A percentile compares a stretch with the other conserved stretches of the same genome.
Evolutionary conservation across 92 coral and sea anemone genomes (phyloP).

Genomic region (Anthopleura xanthogrammica): DNA sequence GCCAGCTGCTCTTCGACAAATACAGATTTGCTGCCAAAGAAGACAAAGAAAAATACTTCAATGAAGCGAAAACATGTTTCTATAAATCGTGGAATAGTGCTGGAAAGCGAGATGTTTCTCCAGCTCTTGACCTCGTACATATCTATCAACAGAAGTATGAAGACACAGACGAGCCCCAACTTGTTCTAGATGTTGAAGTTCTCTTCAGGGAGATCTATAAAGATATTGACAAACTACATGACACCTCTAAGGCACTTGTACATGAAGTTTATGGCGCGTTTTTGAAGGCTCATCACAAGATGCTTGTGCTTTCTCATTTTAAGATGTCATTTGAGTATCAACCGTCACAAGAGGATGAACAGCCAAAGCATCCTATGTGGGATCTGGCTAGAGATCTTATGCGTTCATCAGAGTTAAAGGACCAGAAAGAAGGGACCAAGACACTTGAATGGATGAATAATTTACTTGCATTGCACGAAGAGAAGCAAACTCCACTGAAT

Average conservation of each 20-base stretch:
- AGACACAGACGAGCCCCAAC: not conserved
- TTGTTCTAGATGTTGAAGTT: not conserved
- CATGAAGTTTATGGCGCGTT: not conserved
- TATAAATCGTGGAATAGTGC: not conserved
- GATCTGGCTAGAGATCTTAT: not conserved
- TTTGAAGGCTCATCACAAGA: not conserved
- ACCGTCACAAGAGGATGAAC: not conserved
- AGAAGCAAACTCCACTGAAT: not conserved
- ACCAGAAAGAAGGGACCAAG: not conserved
- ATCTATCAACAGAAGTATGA: not conserved
- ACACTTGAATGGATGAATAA: not conserved
- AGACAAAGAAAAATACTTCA: slow-evolving; percentile 5
- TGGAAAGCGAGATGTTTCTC: not conserved
- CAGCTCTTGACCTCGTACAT: not conserved
- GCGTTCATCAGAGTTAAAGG: not conserved
- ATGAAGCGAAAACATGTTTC: slow-evolving; percentile 4
- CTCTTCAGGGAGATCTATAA: not conserved
- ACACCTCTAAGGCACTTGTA: not conserved
- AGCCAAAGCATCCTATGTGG: not conserved
- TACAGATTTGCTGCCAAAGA: slow-evolving; percentile 5
- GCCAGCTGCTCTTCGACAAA: slow-evolving; percentile 1
- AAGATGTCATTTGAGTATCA: not conserved
- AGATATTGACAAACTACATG: not conserved
- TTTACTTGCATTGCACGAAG: not conserved
- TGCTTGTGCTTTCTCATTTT: not conserved